Evolutionary conservation across 2,888 invertebrate species (phyloP).

Genomic region (Acleris holmiana): DNA sequence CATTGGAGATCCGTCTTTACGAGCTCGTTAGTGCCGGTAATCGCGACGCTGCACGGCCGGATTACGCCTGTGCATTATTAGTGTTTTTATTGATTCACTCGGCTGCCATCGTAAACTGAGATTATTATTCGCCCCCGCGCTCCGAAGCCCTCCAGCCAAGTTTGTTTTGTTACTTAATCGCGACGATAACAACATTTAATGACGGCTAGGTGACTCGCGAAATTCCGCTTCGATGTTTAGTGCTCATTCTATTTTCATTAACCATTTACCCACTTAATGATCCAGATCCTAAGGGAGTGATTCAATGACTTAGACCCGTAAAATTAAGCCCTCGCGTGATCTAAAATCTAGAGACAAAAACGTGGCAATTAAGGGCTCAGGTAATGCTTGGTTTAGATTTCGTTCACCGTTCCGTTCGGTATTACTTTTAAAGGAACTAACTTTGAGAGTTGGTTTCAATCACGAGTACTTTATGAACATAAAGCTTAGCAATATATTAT

Average conservation of each 20-base stretch:
- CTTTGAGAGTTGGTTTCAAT: no score
- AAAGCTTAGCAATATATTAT: no score
- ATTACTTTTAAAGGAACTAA: neutral
- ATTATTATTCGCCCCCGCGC: conserved; percentile 77
- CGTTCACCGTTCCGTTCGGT: neutral
- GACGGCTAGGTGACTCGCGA: conserved; percentile 84
- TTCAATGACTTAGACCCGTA: conserved; percentile 78
- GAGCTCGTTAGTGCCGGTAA: conserved; percentile 83
- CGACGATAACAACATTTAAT: conserved; percentile 83
- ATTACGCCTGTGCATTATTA: conserved; percentile 84
- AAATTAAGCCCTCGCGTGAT: conserved; percentile 80
- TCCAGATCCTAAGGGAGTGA: conserved; percentile 80
- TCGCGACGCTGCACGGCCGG: conserved; percentile 80
- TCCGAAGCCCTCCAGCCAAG: conserved; percentile 63
- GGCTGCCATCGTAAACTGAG: conserved; percentile 83
- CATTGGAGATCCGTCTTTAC: conserved; percentile 81
- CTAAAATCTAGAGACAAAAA: conserved; percentile 46
- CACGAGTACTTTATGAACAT: no score
- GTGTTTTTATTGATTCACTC: conserved; percentile 85
- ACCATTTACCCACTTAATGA: conserved; percentile 84
- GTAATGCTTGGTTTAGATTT: conserved; percentile 26
- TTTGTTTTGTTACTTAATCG: conserved; percentile 84
- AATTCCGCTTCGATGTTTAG: conserved; percentile 84
- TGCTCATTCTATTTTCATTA: conserved; percentile 84
- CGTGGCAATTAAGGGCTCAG: conserved; percentile 30